Evolutionary conservation across 2,113 vertebrate genomes (phyloP), one percentile per base, ranked within the genome.

Genomic region (Chaenogobius annularis): DNA sequence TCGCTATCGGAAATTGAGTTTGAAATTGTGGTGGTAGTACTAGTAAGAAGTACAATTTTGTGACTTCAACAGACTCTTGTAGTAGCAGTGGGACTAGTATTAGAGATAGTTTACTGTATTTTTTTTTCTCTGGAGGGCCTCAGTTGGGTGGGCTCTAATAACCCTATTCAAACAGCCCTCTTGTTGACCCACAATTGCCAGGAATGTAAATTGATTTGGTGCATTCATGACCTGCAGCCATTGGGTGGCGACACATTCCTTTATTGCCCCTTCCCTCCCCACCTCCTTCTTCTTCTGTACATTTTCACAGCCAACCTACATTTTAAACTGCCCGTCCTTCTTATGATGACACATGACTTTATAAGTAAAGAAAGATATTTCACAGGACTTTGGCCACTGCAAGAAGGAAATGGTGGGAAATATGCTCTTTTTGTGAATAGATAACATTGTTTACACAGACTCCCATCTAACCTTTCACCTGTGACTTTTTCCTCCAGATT

Each of bases 201-300:
- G 86, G 83, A 86, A 92, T 88, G 87, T 87, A 87, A 84, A 88
- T 88, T 83, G 83, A 81, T 83, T 85, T 8, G 68, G 77, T 85
- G 80, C 75, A 83, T 77, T 80, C 76, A 74, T 85, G 75, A 75
- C 86, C 74, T 13, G 71, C 40, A 79, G 77, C 66, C 81, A 74
- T 80, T 1, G 69, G 73, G 75, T 71, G 77, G 78, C 78, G 61
- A 83, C 68, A 79, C 82, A 77, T 84, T 85, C 62, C 73, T 80
- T 8, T 50, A 62, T 46, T 11, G 63, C 69, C 77, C 55, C 70
- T 58, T 50, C 48, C 7, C 19, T 54, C 50, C 44, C 26, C 46
- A 43, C 46, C 47, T 14, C 40, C 46, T 35, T 66, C 46, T 69
- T 50, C n/a, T 48, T 37, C 47, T 66, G 44, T 56, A 17, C 46